Evolutionary conservation across 2,113 vertebrate genomes (phyloP).

Genomic region (Monopterus albus): DNA sequence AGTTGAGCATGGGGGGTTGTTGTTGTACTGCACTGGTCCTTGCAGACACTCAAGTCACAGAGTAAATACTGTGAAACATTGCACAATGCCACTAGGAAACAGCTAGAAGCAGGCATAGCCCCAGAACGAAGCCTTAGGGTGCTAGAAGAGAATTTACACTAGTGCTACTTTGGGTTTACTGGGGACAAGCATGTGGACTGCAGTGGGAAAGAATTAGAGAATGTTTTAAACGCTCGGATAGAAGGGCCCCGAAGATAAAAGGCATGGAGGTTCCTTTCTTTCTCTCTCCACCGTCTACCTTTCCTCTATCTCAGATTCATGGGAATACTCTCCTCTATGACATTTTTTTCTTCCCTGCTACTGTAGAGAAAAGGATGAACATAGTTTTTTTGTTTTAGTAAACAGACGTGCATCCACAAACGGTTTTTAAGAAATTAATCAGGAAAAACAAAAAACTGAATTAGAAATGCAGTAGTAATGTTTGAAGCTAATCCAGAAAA

Average conservation of each 20-base stretch:
- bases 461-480: slow-evolving; percentile 86
- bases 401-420: too few relatives aligned
- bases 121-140: slow-evolving; percentile 31
- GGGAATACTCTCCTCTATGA: slow-evolving; percentile 26
- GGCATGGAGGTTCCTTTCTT: slow-evolving; percentile 11
- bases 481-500: slow-evolving; percentile 80
- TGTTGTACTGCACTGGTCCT: slow-evolving; percentile 46
- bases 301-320: slow-evolving; percentile 32
- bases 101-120: slow-evolving; percentile 62
- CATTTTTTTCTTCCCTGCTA: slow-evolving; percentile 65
- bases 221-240: slow-evolving; percentile 8
- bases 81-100: slow-evolving; percentile 72
- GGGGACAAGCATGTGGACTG: slow-evolving; percentile 15
- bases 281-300: not conserved
- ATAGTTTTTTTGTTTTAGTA: slow-evolving; percentile 75
- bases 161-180: slow-evolving; percentile 52
- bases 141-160: slow-evolving; percentile 40
- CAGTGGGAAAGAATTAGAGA: slow-evolving; percentile 13
- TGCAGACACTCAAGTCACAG: slow-evolving; percentile 70
- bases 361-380: slow-evolving; percentile 65
- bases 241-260: slow-evolving; percentile 26
- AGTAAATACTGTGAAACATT: slow-evolving; percentile 77
- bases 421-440: too few relatives aligned
- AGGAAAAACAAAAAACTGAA: slow-evolving; percentile 79
- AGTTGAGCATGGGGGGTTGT: not conserved